Evolutionary conservation across 2,113 vertebrate species (phyloP), one percentile per base, ranked within the genome.

Genomic region (Shinisaurus crocodilurus): DNA sequence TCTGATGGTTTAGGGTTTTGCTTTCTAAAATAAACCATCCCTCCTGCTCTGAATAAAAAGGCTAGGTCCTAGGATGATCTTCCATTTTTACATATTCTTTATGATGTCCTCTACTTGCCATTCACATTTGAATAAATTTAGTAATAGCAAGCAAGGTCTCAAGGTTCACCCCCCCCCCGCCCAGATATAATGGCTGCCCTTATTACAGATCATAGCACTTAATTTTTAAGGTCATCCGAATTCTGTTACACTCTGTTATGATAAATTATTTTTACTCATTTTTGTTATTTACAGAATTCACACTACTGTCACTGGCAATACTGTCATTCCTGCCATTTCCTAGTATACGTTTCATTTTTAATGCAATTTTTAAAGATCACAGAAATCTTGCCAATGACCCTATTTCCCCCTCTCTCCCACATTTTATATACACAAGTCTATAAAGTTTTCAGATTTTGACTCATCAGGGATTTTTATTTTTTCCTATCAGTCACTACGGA

Each of bases 211-310:
- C 92, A 48, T 88, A 87, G 88, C 93, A 86, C 69, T 94, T 87
- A 83, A 93, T 27, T 92, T 92, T 96, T 95, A 96, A 97, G 92
- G 95, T 96, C 93, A 95, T 72, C 45, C 45, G 57, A 37, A 88
- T 34, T 92, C 90, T 92, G 88, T 84, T n/a, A n/a, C n/a, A n/a
- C n/a, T n/a, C n/a, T 16, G 40, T 2, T 40, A 23, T 45, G 13
- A 43, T 9, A 18, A 13, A 76, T 45, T 43, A 5, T 3, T 70
- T 18, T 67, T 84, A 8, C n/a, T 54, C 23, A n/a, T 15, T 74
- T n/a, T 37, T 74, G 82, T 43, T 48, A 34, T 60, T 80, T 9
- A 67, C 25, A 67, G 60, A 65, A 88, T 48, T 67, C 7, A 80
- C 34, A 12, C 16, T 45, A 29, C 10, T 40, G 3, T 54, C 48